Percentiles rank a stretch among this genome's conserved stretches.
These are phyloP conservation scores for Catalaphyllia jardinei DNA, from an alignment of 64 coral and sea anemone species.

Conservation along the genomic window DNA sequence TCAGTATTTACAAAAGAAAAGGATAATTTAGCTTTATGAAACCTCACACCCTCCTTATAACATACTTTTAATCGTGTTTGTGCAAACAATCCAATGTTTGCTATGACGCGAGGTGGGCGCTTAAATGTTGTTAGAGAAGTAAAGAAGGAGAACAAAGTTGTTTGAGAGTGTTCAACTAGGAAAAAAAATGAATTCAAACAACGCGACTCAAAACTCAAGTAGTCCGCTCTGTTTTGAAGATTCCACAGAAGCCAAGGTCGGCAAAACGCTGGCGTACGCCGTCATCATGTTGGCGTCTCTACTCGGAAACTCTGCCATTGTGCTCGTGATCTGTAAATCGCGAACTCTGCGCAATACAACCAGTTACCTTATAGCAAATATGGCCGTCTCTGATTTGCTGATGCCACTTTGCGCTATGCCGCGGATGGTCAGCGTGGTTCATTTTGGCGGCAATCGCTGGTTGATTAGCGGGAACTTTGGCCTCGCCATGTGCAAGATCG, in stretches of 20 bases:
- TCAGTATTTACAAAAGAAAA: neutral
- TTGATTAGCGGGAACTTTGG: slow-evolving; percentile 29
- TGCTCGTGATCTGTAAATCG: slow-evolving; percentile 49
- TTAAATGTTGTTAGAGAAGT: neutral
- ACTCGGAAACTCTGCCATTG: slow-evolving; percentile 44
- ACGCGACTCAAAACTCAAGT: neutral
- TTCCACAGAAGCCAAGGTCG: neutral
- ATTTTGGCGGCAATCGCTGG: slow-evolving; percentile 43
- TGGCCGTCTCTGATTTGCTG: slow-evolving; percentile 53
- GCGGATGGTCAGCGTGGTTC: slow-evolving; percentile 11
- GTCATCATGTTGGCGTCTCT: slow-evolving; percentile 47
- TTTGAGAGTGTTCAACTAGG: neutral
- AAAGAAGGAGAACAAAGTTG: neutral
- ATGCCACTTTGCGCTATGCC: slow-evolving; percentile 51
- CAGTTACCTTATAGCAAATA: slow-evolving; percentile 58
- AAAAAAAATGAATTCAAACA: slow-evolving; percentile 2
- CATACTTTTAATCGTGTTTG: slow-evolving; percentile 12
- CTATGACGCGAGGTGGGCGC: neutral
- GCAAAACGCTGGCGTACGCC: slow-evolving; percentile 39
- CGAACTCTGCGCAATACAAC: slow-evolving; percentile 42
- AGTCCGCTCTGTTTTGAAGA: neutral
- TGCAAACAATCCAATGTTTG: slow-evolving; percentile 6
- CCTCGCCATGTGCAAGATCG: slow-evolving; percentile 41
- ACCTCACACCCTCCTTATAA: neutral
- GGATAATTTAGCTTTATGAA: slow-evolving; percentile 9